Conservation (phyloP, 2,888 invertebrate genomes). For the Sminthurides aquaticus region DNA sequence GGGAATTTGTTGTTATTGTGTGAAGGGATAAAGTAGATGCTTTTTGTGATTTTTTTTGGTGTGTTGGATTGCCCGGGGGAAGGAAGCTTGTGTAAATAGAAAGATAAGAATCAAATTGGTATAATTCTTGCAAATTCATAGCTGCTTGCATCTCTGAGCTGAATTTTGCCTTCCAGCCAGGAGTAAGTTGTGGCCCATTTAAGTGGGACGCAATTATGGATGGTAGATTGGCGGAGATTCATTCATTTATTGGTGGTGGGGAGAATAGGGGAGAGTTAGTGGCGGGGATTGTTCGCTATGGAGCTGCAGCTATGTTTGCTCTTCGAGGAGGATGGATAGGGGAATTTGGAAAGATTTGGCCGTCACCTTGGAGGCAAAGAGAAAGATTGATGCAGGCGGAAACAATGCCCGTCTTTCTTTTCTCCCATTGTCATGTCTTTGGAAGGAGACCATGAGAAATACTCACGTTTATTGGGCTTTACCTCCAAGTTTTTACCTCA, state of each 20-base stretch:
- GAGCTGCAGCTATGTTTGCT: no score
- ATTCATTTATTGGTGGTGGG: not conserved
- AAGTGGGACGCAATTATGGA: constrained; percentile 3
- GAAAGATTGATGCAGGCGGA: constrained; percentile 1
- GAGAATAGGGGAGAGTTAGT: not conserved
- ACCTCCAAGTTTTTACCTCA: constrained; percentile 2
- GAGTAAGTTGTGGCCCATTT: not conserved
- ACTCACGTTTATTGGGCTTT: constrained; percentile 3
- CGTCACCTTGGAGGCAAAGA: not conserved
- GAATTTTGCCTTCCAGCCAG: constrained; percentile 3
- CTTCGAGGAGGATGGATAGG: no score
- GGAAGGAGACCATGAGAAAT: constrained; percentile 2
- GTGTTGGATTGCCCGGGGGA: no score
- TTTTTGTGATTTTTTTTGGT: no score
- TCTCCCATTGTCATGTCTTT: constrained; percentile 3
- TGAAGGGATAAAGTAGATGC: no score
- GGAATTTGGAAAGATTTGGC: not conserved
- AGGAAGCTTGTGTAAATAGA: constrained; percentile 1
- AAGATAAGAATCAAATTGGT: constrained; percentile 7
- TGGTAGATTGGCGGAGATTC: not conserved
- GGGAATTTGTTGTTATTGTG: no score
- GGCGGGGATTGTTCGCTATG: no score
- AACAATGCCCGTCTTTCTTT: constrained; percentile 1
- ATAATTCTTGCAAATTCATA: constrained; percentile 2
- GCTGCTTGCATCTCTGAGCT: not conserved